Evolutionary conservation across 2,888 invertebrate species (phyloP), one percentile per base, ranked within the genome.

Genomic region (Adelognathus sp.): DNA sequence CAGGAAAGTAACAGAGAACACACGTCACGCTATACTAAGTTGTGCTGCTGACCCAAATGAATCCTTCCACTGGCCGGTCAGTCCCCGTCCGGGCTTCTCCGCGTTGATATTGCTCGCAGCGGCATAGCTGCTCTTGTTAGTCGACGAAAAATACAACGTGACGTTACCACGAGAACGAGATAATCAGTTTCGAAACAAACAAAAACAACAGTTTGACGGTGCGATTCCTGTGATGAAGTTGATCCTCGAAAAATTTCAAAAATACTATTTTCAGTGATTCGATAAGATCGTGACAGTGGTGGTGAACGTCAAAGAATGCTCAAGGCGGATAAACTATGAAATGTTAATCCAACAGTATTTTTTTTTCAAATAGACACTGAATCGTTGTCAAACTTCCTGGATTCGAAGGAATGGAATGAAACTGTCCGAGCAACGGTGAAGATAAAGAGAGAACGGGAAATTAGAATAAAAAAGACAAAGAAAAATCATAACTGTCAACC

Each of bases 31-130:
- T 81, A 80, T 80, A 81, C 80, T 82, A 79, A 79, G 81, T 85
- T 87, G 88, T 87, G 87, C 88, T 81, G 89, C 87, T 89, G 89
- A 89, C 89, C 89, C 88, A 89, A 89, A 89, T 89, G 89, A 87
- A 88, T 87, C 85, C 87, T 86, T 84, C 82, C 81, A 67, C 70
- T 29, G 74, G 82, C 83, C 83, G 86, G 86, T 87, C 87, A 89
- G 89, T 89, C 88, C 88, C 88, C 85, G 87, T 87, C 84, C 89
- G 87, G 88, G 82, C 88, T 87, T 88, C 86, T 79, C 82, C 85
- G 88, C 84, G 87, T 84, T 82, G 82, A 76, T 81, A 73, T n/a
- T 81, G 78, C 46, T 79, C 71, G 29, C 56, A 21, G 64, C 56
- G 39, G 56, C 29, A 27, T 56, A 67, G 14, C 58, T 41, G 56